Conservation (phyloP, 92 coral and sea anemone genomes). For the Zoanthus solanderi region DNA sequence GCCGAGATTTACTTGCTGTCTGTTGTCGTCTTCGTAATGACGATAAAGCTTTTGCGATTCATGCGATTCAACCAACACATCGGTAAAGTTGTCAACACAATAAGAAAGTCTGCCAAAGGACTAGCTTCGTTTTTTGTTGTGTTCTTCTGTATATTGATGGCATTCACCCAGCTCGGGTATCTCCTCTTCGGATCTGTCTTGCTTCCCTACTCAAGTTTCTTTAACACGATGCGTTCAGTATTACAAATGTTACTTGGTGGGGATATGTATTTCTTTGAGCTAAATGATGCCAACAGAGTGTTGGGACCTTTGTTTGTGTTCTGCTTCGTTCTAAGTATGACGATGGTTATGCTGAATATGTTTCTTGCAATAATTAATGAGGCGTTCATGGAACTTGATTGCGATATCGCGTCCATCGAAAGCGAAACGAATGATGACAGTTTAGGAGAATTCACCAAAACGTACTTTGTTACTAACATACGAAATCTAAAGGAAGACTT, state of each 20-base stretch:
- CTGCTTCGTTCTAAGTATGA: conserved; percentile 72
- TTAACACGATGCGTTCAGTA: conserved; percentile 73
- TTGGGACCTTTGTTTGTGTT: conserved; percentile 75
- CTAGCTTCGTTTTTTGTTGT: conserved; percentile 79
- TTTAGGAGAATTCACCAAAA: conserved; percentile 71
- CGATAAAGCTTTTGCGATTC: conserved; percentile 79
- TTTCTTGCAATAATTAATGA: conserved; percentile 87
- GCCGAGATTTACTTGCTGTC: conserved; percentile 78
- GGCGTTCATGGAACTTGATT: conserved; percentile 30
- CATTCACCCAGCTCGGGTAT: conserved; percentile 84
- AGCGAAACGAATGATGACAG: conserved; percentile 68
- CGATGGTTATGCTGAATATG: conserved; percentile 82
- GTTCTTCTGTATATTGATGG: conserved; percentile 69
- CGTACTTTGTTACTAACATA: conserved; percentile 40
- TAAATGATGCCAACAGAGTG: conserved; percentile 57
- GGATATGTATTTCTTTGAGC: conserved; percentile 76
- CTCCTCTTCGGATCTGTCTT: conserved; percentile 73
- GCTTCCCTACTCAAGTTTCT: conserved; percentile 75
- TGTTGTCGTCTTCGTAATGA: conserved; percentile 79
- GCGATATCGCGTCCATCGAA: conserved; percentile 58
- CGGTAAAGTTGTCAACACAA: conserved; percentile 72
- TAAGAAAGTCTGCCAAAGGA: conserved; percentile 64
- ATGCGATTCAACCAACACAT: conserved; percentile 77
- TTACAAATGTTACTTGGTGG: conserved; percentile 86
- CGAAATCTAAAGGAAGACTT: not conserved